Base-by-base conservation (phyloP, 2,797 vertebrate genomes). In the Darevskia mixta region DNA sequence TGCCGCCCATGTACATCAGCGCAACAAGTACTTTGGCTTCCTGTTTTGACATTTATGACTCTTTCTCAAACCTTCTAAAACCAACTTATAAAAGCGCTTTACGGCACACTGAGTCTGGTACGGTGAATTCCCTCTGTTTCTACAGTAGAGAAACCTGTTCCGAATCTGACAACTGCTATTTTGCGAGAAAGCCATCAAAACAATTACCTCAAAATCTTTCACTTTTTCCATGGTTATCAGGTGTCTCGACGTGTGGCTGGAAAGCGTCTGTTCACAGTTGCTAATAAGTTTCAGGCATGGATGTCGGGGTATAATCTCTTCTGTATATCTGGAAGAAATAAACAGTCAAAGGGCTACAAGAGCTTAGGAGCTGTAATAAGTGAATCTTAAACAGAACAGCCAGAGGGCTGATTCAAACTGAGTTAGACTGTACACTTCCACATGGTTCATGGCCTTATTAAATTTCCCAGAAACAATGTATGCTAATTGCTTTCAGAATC, bases 211-310 rank as follows among this genome's bases (percentile, higher is more conserved):
- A 92, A 98, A 98, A 83, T 98, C 97, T 93, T 98, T 98, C 96
- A 98, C 97, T 95, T 99, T 99, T 95, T 99, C 98, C 99, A 99
- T 99, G 85, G 99, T 98, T 97, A 99, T 98, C 88, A 99, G 97
- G 87, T 98, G 98, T 87, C 99, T 97, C 73, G 98, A 98, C 2
- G 98, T 99, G 96, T 99, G 98, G 96, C 98, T 99, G 95, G 99
- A 99, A 86, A 99, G 98, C 27, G 96, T 98, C 97, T 99, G 98
- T 94, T 99, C 98, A 73, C 98, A 99, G 97, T 99, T 99, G 96
- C 99, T 99, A 96, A 99, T 89, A 92, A 99, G 97, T 91, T 92
- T 97, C 93, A 99, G 98, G 96, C 99, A 99, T 0, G 98, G 98
- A 92, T 99, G 98, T 92, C 97, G 96, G 64, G 99, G 98, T 88